phyloP scores from a whole-genome alignment of 2,113 vertebrate species.

The Microtus richardsoni region DNA sequence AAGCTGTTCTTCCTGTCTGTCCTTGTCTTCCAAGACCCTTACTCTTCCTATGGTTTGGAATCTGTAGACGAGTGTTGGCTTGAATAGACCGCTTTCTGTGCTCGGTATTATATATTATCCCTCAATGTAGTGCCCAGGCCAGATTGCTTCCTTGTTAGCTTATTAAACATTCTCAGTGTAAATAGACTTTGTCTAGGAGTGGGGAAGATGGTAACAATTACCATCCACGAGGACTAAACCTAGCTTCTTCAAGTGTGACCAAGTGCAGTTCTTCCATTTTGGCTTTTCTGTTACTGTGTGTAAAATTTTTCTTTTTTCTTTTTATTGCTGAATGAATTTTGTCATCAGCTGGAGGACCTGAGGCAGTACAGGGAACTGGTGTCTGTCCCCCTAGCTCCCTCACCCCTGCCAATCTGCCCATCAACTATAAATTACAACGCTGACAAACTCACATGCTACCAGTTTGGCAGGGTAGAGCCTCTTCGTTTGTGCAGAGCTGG shows the following conservation, averaged over 20 bases:
- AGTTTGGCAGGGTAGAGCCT: constrained; percentile 65
- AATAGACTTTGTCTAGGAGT: neutral
- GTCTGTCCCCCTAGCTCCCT: neutral
- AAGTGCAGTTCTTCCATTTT: neutral
- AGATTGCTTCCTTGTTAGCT: constrained; percentile 2
- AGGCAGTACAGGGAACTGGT: constrained; percentile 52
- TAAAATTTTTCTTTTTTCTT: neutral
- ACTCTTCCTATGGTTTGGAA: constrained; percentile 1
- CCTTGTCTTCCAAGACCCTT: neutral
- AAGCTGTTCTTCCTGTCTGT: neutral
- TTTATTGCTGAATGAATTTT: constrained; percentile 70
- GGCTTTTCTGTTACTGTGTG: neutral
- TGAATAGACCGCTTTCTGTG: neutral
- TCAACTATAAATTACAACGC: constrained; percentile 67
- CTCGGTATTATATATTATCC: neutral
- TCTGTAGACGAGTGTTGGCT: constrained; percentile 11
- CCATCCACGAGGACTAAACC: neutral
- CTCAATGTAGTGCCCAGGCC: neutral
- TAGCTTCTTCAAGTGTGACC: neutral
- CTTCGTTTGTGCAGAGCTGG: neutral
- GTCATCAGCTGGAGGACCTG: constrained; percentile 57
- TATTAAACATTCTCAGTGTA: neutral
- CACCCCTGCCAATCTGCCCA: constrained; percentile 45
- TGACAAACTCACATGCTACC: constrained; percentile 34
- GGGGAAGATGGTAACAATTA: neutral